Evolutionary conservation across 1,140 invertebrate species (phyloP), one percentile per base, ranked within the genome.

Genomic region (Ceratoteleas bidentatus): DNA sequence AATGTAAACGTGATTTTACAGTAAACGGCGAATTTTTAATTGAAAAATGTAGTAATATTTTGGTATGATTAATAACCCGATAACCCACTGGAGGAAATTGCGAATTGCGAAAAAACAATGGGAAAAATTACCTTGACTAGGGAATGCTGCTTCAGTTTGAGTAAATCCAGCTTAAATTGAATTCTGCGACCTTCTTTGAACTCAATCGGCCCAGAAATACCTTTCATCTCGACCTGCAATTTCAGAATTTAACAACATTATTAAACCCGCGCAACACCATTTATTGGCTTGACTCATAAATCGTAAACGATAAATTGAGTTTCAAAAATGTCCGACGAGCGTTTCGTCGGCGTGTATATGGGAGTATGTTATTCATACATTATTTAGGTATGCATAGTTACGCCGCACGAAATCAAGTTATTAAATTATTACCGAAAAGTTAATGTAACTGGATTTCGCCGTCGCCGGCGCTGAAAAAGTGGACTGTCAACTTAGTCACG

Each of bases 121-220:
- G 58, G 50, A 43, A 58, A 79, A 69, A 73, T 79, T 77, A 82
- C 90, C 89, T 94, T 94, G n/a, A 95, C 93, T 3, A 96, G 85
- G 3, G 94, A 92, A 84, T 95, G 94, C 80, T 94, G 94, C 81
- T 95, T 95, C 60, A 96, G 91, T 89, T 96, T 96, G 45, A 96
- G 91, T n/a, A 97, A 89, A 85, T 96, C 95, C 54, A 97, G 91
- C 85, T 95, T 95, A 85, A 96, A 95, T 81, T 94, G 93, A 56
- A 94, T 94, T 72, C 96, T 91, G 60, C 93, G 93, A 0, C 95
- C 95, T 89, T 96, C 94, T 85, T 95, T 95, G 88, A 97, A 96
- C 82, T 95, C 94, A 68, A 97, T 94, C 11, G 94, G 94, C 0
- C 96, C 96, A 34, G 95, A 95, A 66, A 96, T 89, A 0, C 96